Evolutionary conservation across 2,888 invertebrate genomes (phyloP), one percentile per base, ranked within the genome.

Genomic region (Orthosia incerta): DNA sequence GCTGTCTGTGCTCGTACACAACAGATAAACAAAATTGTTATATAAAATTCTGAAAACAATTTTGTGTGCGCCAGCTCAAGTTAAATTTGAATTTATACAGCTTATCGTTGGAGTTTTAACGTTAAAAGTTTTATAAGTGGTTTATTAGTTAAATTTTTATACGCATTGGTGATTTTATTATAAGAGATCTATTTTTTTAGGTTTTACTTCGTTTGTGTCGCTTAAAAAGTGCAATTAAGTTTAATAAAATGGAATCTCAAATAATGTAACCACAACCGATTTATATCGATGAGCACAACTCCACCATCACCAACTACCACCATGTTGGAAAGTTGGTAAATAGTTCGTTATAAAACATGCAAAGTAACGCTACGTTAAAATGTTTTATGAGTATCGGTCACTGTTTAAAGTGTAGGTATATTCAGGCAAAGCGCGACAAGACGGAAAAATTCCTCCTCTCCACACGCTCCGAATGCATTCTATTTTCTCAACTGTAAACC

Each of bases 391-490:
- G 70, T 76, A 71, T 55, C 76, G 18, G 67, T 79, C 59, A 45
- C 64, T 76, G 68, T 82, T 71, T n/a, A 2, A 39, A 39, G 5
- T 31, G 50, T 5, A 51, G n/a, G 55, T 72, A 76, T 46, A 71
- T 57, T 2, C 75, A 82, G 61, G 18, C 39, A 62, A 66, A 76
- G 77, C 70, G 85, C 86, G 84, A 79, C 85, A 86, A 86, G 77
- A 84, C 80, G 82, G 88, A 86, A 87, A 88, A 87, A 85, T 79
- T 83, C 81, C 80, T 66, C 57, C 83, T 82, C 80, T 84, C 83
- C 82, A 86, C 85, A 85, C 86, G 86, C 82, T 85, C 82, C 72
- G 76, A 88, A 90, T 90, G 89, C 90, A 90, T 88, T 78, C 81
- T 84, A 89, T 90, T 88, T 89, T 85, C 83, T 85, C 83, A 86